These are phyloP conservation scores for Ormyrus pomaceus DNA, from an alignment of 2,888 invertebrate species.

Conservation along the genomic window DNA sequence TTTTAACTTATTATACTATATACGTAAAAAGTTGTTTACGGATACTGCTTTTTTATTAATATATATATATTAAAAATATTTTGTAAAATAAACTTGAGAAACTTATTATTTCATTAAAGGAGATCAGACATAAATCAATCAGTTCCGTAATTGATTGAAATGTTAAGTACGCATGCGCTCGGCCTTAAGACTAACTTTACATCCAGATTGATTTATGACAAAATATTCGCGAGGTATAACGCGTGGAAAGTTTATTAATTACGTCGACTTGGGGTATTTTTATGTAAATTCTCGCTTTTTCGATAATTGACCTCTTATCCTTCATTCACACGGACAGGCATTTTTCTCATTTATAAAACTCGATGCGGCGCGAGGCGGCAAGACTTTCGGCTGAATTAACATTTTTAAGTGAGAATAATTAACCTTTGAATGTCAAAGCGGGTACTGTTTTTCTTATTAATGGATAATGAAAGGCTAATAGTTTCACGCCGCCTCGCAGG, in stretches of 20 bases:
- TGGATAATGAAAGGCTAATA: conserved; percentile 28
- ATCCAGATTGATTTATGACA: conserved; percentile 27
- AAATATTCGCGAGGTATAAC: conserved; percentile 21
- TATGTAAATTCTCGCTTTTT: conserved; percentile 1
- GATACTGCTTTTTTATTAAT: too few relatives aligned
- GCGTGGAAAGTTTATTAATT: conserved; percentile 31
- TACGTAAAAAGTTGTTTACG: too few relatives aligned
- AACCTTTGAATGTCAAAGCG: conserved; percentile 31
- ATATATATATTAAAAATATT: too few relatives aligned
- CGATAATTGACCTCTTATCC: conserved; percentile 37
- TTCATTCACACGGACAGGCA: not conserved
- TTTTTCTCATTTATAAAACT: conserved; percentile 7
- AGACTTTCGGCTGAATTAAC: not conserved
- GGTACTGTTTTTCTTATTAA: conserved; percentile 2
- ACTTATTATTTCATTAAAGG: not conserved
- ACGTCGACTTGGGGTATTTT: conserved; percentile 6
- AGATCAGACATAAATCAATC: conserved; percentile 29
- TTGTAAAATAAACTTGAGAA: too few relatives aligned
- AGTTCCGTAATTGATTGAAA: conserved; percentile 20
- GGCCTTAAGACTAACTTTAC: conserved; percentile 6
- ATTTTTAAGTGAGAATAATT: conserved; percentile 29
- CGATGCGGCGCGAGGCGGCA: not conserved
- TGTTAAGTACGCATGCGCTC: not conserved
- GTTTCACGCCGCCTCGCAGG: conserved; percentile 4
- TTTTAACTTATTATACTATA: too few relatives aligned